Conservation (phyloP, 2,797 vertebrate species). For the Takifugu rubripes region DNA sequence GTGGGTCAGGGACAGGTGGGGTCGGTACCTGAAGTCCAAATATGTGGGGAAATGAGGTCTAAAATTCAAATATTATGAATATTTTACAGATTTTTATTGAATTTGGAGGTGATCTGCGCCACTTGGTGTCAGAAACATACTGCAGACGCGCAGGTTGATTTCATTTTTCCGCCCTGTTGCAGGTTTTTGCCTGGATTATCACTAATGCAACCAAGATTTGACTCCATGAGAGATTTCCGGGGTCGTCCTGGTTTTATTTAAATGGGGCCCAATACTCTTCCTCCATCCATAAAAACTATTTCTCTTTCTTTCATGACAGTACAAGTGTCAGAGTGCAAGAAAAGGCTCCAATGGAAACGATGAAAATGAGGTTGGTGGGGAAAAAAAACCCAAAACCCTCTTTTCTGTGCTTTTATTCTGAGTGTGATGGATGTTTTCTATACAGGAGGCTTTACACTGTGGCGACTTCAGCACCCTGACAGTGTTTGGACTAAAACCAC, state of each 20-base stretch:
- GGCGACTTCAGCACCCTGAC: constrained; percentile 77
- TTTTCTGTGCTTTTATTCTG: background rate
- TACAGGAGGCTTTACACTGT: constrained; percentile 85
- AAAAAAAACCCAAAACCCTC: background rate
- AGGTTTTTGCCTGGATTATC: too few relatives aligned
- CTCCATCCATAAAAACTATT: background rate
- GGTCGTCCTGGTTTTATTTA: background rate
- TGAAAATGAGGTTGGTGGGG: constrained; percentile 84
- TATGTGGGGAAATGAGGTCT: too few relatives aligned
- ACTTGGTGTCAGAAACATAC: too few relatives aligned
- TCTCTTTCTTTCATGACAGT: constrained; percentile 67
- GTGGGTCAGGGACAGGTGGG: too few relatives aligned
- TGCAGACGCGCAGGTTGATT: too few relatives aligned
- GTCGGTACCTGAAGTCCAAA: too few relatives aligned
- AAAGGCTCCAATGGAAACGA: constrained; percentile 87
- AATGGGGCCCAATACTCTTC: fast-evolving
- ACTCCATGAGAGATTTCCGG: background rate
- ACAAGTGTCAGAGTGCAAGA: constrained; percentile 85
- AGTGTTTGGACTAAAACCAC: constrained; percentile 94
- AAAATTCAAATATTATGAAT: too few relatives aligned
- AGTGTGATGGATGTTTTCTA: background rate
- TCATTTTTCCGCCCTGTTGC: too few relatives aligned
- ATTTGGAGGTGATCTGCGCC: too few relatives aligned
- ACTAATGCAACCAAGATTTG: too few relatives aligned
- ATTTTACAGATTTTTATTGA: too few relatives aligned